Base-by-base conservation (phyloP, 2,888 invertebrate species). In the Aspidiotus rigidus region DNA sequence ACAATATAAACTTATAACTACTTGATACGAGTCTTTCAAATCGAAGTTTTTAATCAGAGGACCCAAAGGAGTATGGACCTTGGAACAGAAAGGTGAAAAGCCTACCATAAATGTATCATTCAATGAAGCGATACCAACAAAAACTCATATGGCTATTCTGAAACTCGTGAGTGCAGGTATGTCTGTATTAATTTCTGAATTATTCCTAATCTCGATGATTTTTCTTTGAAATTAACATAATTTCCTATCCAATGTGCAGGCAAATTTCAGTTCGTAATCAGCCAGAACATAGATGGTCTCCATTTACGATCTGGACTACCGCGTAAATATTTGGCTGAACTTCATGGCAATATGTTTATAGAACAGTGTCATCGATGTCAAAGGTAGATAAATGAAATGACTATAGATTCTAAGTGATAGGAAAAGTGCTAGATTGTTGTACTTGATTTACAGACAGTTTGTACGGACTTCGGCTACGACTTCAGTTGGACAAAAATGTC, bases 301-400 rank as follows among this genome's bases (percentile, higher is more conserved):
- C 98, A 99, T 80, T 80, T 97, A 67, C 85, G 90, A 75, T 94
- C 94, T 8, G 97, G 97, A 6, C 79, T 98, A 71, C 81, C 85
- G 0, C 83, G 95, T 71, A 84, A 87, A 74, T 81, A 86, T 76
- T 79, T 99, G 72, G 86, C 96, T 10, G 98, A 99, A 79, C 81
- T 99, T 61, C 99, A 99, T 81, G 99, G 99, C 1, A 97, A 99
- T 78, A 96, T 99, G 89, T 99, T 95, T 80, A 83, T 91, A 44
- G 95, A 96, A 77, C 89, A 94, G 77, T 99, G 99, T 77, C 86
- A 87, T 77, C 83, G 86, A 74, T 99, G 99, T 80, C 87, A 88
- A 78, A 86, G 83, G 87, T 87, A 79, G 10, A 61, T 16, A 64
- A 5, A 39, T 28, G 5, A 28, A 28, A 28, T 28, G 28, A 28